Percentiles rank a stretch among this genome's conserved stretches.
These are phyloP conservation scores for Mus caroli DNA, from an alignment of 2,797 vertebrate genomes.

Conservation along the genomic window DNA sequence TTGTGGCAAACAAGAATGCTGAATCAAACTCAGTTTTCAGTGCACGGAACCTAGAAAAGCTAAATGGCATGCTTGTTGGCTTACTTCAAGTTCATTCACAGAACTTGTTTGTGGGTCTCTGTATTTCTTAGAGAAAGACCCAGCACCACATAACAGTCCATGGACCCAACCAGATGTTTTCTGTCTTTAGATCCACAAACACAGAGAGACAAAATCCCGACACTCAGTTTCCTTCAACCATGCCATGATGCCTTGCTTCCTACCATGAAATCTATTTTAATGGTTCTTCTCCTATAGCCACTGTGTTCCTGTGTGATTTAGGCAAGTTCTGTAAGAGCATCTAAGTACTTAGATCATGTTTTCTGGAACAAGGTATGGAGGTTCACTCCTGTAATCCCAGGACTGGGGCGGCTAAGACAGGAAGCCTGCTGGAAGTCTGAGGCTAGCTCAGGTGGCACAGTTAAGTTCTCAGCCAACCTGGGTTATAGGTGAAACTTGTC, in stretches of 20 bases:
- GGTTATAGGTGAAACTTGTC: not conserved
- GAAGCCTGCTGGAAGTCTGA: not conserved
- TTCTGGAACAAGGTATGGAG: not conserved
- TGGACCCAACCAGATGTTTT: not conserved
- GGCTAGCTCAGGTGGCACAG: not conserved
- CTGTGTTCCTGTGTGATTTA: not conserved
- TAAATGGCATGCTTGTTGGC: not conserved
- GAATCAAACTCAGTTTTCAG: not conserved
- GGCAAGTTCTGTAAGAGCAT: not conserved
- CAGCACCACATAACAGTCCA: not conserved
- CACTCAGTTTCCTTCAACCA: not conserved
- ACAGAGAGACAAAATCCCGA: constrained; percentile 19
- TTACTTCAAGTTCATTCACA: not conserved
- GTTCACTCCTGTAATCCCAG: not conserved
- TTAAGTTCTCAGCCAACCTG: not conserved
- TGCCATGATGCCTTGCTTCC: not conserved
- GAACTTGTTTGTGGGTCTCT: not conserved
- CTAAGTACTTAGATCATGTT: not conserved
- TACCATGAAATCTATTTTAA: not conserved
- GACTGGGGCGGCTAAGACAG: not conserved
- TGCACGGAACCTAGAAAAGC: not conserved
- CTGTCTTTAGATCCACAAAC: not conserved
- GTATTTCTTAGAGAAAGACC: not conserved
- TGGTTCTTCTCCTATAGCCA: not conserved
- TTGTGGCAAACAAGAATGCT: not conserved